These are phyloP conservation scores for Cristatella mucedo DNA, from an alignment of 2,888 invertebrate species.

Conservation along the genomic window DNA sequence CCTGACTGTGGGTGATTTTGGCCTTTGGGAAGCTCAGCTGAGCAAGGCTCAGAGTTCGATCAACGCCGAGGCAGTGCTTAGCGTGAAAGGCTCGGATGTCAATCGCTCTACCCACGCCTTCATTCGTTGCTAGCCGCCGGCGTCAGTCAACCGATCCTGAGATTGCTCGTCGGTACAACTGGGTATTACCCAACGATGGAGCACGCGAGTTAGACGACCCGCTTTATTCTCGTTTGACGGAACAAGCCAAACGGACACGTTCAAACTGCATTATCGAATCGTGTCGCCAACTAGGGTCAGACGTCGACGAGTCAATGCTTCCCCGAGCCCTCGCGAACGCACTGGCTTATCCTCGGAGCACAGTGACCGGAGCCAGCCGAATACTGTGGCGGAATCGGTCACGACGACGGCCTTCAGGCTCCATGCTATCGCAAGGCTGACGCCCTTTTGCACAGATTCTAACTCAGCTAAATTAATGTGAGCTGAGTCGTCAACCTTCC, in stretches of 20 bases:
- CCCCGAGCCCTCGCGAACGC: background rate
- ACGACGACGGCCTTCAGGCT: background rate
- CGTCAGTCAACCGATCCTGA: no score
- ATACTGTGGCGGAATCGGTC: slow-evolving; percentile 9
- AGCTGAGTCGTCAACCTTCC: slow-evolving; percentile 5
- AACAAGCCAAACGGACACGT: background rate
- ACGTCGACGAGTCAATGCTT: background rate
- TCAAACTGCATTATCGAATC: background rate
- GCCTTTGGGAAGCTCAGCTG: background rate
- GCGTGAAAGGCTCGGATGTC: background rate
- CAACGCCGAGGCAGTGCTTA: background rate
- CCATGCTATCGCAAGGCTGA: slow-evolving; percentile 10
- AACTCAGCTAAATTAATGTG: slow-evolving; percentile 9
- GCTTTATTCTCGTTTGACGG: slow-evolving; percentile 3
- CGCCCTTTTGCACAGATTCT: slow-evolving; percentile 7
- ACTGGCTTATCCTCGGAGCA: background rate
- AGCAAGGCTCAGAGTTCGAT: background rate
- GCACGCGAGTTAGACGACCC: slow-evolving; percentile 3
- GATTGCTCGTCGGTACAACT: no score
- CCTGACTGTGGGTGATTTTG: background rate
- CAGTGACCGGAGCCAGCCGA: slow-evolving; percentile 3
- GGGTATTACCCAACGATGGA: slow-evolving; percentile 4
- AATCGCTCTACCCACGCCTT: background rate
- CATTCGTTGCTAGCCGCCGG: no score
- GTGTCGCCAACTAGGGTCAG: slow-evolving; percentile 3